Base-by-base conservation (phyloP, 2,113 vertebrate genomes). In the Halcyon senegalensis region DNA sequence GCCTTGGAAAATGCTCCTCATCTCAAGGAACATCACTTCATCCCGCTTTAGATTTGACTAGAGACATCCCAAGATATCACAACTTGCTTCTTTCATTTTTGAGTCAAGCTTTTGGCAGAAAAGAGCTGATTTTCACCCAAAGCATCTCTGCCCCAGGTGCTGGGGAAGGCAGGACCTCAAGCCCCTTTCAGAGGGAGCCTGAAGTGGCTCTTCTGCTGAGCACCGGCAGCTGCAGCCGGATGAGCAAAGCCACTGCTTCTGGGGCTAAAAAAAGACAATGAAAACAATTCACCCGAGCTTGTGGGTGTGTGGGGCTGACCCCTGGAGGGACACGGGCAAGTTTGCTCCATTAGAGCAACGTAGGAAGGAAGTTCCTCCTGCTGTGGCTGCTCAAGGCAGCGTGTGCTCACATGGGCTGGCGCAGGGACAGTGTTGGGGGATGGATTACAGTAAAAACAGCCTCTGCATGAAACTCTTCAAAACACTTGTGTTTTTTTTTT, bases 241-340 rank as follows among this genome's bases (percentile, higher is more conserved):
- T 24, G 18, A 59, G 48, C 25, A 31, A 30, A 33, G 31, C 1
- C 3, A 62, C n/a, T 79, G 50, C 51, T 81, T 72, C 84, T 90
- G 7, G 2, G 27, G 53, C 79, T 81, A 89, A 75, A 85, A 89
- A 89, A 37, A 31, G 56, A 78, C 59, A 67, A 41, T 0, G 5
- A 60, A 92, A 80, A 13, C 20, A 51, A 10, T 2, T 15, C 1
- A 4, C n/a, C 74, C 13, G 19, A 64, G 72, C 10, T 48, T 2
- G 9, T 39, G 75, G 46, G 58, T 33, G 56, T 24, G 62, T 1
- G 21, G 56, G 60, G 56, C 62, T 31, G 66, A 59, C 15, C 20
- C 18, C 51, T 2, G 2, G 33, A 1, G 2, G 35, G 68, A 16
- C 48, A 35, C 0, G 1, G 31, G 31, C 4, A 5, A 25, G 27